These are phyloP conservation scores for Odocoileus virginianus DNA, from an alignment of 2,113 vertebrate species.

Conservation along the genomic window DNA sequence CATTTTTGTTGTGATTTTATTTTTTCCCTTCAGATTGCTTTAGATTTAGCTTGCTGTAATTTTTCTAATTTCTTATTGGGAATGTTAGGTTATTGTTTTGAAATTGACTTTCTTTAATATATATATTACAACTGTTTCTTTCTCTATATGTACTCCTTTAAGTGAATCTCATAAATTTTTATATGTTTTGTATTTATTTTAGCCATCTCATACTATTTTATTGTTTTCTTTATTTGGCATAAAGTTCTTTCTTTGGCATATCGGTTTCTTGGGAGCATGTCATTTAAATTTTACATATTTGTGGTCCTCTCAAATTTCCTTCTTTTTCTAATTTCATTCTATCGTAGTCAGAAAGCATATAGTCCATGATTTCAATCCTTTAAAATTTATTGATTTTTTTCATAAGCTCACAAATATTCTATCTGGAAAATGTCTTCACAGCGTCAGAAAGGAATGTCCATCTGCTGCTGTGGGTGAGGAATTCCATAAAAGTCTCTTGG, in stretches of 20 bases:
- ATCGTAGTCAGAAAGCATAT: neutral
- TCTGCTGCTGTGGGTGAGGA: neutral
- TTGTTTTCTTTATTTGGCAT: neutral
- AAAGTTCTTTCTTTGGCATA: neutral
- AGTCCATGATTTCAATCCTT: neutral
- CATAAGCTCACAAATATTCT: neutral
- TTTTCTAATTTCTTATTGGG: neutral
- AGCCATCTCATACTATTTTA: neutral
- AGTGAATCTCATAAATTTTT: neutral
- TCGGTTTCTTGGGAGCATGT: neutral
- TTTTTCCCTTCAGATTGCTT: neutral
- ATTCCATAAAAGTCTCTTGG: neutral
- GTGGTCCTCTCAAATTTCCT: neutral
- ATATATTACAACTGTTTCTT: neutral
- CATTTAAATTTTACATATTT: neutral
- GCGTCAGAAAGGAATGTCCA: neutral
- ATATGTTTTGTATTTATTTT: neutral
- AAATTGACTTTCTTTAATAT: neutral
- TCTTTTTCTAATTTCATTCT: neutral
- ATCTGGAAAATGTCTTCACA: neutral
- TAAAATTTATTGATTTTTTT: neutral
- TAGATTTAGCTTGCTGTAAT: neutral
- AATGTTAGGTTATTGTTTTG: neutral
- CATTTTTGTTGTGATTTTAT: neutral
- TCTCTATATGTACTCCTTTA: neutral